Conservation (phyloP, 2,797 vertebrate genomes). For the Chiroxiphia lanceolata region DNA sequence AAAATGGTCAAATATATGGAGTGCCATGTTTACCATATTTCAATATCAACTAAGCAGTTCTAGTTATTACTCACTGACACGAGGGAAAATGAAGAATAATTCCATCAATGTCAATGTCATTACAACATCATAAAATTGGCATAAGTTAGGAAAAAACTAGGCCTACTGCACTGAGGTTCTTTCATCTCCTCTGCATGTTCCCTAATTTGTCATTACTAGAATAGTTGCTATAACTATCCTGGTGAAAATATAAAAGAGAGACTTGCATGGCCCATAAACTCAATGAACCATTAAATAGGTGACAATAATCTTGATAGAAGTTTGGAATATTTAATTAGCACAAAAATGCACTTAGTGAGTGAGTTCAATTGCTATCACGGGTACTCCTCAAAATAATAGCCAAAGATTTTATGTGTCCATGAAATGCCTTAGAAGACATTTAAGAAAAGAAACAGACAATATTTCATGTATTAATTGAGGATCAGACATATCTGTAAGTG, state of each 20-base stretch:
- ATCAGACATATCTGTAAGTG: slow-evolving; percentile 64
- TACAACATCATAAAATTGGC: slow-evolving; percentile 39
- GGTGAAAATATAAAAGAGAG: slow-evolving; percentile 74
- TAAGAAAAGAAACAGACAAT: slow-evolving; percentile 75
- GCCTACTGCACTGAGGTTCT: slow-evolving; percentile 50
- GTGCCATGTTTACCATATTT: neutral
- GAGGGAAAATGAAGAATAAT: neutral
- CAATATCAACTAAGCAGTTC: neutral
- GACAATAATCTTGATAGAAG: slow-evolving; percentile 83
- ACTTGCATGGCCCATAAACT: slow-evolving; percentile 75
- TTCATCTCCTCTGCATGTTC: slow-evolving; percentile 68
- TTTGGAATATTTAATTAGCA: slow-evolving; percentile 83
- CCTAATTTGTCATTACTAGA: slow-evolving; percentile 74
- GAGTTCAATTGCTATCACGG: slow-evolving; percentile 74
- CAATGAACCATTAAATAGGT: slow-evolving; percentile 84
- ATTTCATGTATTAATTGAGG: slow-evolving; percentile 80
- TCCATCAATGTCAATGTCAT: slow-evolving; percentile 54
- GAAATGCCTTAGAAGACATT: slow-evolving; percentile 77
- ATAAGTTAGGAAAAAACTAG: slow-evolving; percentile 30
- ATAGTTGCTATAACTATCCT: slow-evolving; percentile 72
- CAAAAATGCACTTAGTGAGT: slow-evolving; percentile 76
- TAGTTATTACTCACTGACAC: neutral
- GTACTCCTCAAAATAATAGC: slow-evolving; percentile 79
- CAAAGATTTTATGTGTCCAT: slow-evolving; percentile 75
- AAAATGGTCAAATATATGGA: neutral